These are phyloP conservation scores for Scaptomyza tumidula DNA, from an alignment of 2,888 invertebrate genomes.

Conservation along the genomic window DNA sequence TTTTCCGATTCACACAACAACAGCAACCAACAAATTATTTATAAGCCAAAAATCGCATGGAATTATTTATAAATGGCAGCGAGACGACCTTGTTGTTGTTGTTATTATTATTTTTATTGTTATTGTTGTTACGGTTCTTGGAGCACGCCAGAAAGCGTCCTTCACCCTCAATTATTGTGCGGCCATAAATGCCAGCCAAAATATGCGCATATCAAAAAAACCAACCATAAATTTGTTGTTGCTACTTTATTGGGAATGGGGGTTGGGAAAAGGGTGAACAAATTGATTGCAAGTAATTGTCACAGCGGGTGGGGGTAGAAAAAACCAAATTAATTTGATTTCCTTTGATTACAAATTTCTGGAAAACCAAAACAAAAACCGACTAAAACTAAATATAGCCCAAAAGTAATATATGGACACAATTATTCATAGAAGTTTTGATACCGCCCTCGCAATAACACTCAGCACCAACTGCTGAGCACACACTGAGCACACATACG, in stretches of 20 bases:
- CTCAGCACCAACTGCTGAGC: constrained; percentile 15
- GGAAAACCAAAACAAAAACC: background rate
- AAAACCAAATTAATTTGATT: constrained; percentile 9
- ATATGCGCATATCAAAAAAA: constrained; percentile 51
- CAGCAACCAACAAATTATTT: constrained; percentile 56
- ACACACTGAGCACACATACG: background rate
- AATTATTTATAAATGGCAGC: constrained; percentile 72
- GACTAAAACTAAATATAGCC: background rate
- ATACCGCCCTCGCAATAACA: constrained; percentile 42
- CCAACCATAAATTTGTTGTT: constrained; percentile 11
- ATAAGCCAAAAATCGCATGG: constrained; percentile 68
- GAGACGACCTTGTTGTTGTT: constrained; percentile 72
- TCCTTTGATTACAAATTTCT: background rate
- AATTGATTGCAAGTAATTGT: constrained; percentile 31
- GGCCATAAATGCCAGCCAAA: constrained; percentile 63
- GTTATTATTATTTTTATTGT: constrained; percentile 5
- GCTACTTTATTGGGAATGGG: background rate
- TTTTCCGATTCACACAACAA: constrained; percentile 57
- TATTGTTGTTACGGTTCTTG: constrained; percentile 43
- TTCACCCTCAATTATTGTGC: constrained; percentile 71
- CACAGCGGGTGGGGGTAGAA: constrained; percentile 13
- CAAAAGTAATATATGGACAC: background rate
- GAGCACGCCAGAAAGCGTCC: constrained; percentile 73
- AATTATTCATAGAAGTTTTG: background rate
- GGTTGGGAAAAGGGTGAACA: background rate